Conservation (phyloP, 2,888 invertebrate genomes). For the Platerodrilus igneus region DNA sequence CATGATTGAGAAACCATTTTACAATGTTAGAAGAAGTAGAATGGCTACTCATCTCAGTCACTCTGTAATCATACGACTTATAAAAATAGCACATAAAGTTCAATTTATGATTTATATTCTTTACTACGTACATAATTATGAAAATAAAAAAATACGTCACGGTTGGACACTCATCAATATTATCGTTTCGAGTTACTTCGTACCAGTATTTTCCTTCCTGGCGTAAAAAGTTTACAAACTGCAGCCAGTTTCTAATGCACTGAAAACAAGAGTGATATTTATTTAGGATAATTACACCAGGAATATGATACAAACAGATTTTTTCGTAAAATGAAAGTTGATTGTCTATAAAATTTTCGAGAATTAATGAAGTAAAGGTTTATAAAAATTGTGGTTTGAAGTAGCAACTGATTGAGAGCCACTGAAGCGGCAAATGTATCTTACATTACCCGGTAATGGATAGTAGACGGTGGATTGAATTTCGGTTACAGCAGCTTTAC, state of each 20-base stretch:
- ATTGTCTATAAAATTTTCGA: slow-evolving; percentile 11
- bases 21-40: no score
- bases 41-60: no score
- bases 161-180: slow-evolving; percentile 33
- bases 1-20: slow-evolving; percentile 31
- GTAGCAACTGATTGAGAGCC: slow-evolving; percentile 44
- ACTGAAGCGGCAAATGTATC: slow-evolving; percentile 48
- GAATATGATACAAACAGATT: not conserved
- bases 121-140: slow-evolving; percentile 24
- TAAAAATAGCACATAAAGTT: slow-evolving; percentile 17
- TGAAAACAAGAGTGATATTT: no score
- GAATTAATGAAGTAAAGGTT: slow-evolving; percentile 32
- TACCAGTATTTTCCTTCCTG: slow-evolving; percentile 25
- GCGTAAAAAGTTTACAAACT: not conserved
- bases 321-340: slow-evolving; percentile 1
- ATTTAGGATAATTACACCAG: not conserved
- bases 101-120: slow-evolving; percentile 16
- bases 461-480: slow-evolving; percentile 45
- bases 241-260: no score
- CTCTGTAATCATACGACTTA: slow-evolving; percentile 15
- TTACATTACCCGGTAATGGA: slow-evolving; percentile 49
- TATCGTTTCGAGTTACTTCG: no score
- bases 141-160: slow-evolving; percentile 29
- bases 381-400: slow-evolving; percentile 44
- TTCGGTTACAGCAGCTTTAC: slow-evolving; percentile 45